Percentiles rank a stretch among this genome's conserved stretches.
Conservation (phyloP, 2,888 invertebrate genomes). For the Phlogophora meticulosa region DNA sequence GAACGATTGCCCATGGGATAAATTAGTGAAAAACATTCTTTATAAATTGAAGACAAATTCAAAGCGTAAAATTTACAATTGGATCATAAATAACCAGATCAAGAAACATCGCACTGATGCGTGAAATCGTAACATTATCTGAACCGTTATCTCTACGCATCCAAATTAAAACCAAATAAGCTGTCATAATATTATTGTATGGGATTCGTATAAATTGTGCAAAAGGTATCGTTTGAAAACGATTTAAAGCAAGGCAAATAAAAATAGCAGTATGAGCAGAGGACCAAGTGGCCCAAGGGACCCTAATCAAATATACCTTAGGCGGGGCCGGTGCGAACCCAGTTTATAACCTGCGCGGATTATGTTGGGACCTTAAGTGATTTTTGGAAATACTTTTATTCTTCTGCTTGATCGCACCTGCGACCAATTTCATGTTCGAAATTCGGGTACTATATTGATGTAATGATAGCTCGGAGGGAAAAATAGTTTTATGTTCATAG, state of each 20-base stretch:
- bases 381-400: constrained; percentile 72
- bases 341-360: constrained; percentile 78
- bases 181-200: constrained; percentile 42
- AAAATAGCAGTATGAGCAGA: constrained; percentile 80
- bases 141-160: constrained; percentile 24
- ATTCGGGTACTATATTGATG: constrained; percentile 35
- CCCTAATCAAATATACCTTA: constrained; percentile 89
- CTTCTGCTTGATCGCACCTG: constrained; percentile 64
- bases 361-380: constrained; percentile 79
- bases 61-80: background rate
- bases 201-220: constrained; percentile 49
- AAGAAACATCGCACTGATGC: constrained; percentile 21
- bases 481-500: constrained; percentile 48
- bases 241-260: constrained; percentile 84
- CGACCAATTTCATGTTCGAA: constrained; percentile 56
- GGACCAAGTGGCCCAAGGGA: constrained; percentile 73
- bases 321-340: constrained; percentile 74
- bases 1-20: no score
- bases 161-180: constrained; percentile 57
- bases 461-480: constrained; percentile 47
- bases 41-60: background rate
- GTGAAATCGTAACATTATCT: constrained; percentile 33
- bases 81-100: background rate
- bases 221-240: constrained; percentile 82
- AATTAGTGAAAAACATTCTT: no score